A percentile compares a stretch with the other conserved stretches of the same genome.
phyloP scores from a whole-genome alignment of 2,888 invertebrate species.

The Abrostola triplasia region DNA sequence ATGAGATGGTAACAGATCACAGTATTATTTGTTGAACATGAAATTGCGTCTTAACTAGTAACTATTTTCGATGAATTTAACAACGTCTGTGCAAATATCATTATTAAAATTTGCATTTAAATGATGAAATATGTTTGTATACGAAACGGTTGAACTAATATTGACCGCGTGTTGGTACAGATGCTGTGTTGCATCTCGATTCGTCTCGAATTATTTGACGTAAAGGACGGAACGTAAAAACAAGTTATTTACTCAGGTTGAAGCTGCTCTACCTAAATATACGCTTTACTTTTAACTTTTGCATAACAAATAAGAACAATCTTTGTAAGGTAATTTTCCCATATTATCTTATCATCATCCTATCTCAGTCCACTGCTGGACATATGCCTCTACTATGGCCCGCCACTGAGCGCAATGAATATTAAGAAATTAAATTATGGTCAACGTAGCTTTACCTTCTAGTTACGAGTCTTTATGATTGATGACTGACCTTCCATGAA shows the following conservation, averaged over 20 bases:
- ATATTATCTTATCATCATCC: no score
- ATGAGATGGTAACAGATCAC: no score
- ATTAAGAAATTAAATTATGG: no score
- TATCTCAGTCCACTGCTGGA: no score
- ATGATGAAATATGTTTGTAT: background rate
- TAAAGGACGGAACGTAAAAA: background rate
- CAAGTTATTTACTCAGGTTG: conserved; percentile 1
- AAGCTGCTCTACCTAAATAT: background rate
- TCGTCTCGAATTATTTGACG: conserved; percentile 3
- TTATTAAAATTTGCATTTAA: background rate
- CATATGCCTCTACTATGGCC: no score
- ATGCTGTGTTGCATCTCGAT: conserved; percentile 3
- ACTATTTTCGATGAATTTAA: background rate
- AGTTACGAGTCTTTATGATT: no score
- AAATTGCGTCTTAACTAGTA: background rate
- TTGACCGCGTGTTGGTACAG: background rate
- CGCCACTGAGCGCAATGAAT: no score
- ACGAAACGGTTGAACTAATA: conserved; percentile 4
- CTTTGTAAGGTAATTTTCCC: no score
- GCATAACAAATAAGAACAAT: no score
- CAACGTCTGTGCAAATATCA: background rate
- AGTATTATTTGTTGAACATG: no score
- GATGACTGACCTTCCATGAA: no score
- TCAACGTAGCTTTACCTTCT: no score
- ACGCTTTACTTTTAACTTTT: background rate